These are phyloP conservation scores for Epizoanthus ramosus DNA, from an alignment of 92 coral and sea anemone genomes.

Conservation along the genomic window DNA sequence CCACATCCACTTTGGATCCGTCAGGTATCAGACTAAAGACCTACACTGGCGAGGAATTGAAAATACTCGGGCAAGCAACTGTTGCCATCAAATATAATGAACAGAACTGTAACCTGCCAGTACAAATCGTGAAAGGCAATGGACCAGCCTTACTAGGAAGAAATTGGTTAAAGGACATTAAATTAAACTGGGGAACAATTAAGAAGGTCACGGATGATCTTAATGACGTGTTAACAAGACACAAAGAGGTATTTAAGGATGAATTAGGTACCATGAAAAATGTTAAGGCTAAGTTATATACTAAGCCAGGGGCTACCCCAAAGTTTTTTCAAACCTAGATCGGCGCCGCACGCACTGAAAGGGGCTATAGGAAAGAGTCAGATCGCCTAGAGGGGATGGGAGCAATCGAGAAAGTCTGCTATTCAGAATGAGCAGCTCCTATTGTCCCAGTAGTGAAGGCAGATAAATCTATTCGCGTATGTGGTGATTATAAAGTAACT, in stretches of 20 bases:
- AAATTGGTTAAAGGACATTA: conserved; percentile 46
- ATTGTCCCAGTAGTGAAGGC: conserved; percentile 54
- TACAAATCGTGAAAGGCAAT: conserved; percentile 34
- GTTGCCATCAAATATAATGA: conserved; percentile 32
- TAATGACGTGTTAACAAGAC: conserved; percentile 19
- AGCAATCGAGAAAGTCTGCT: conserved; percentile 45
- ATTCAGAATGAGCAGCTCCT: conserved; percentile 56
- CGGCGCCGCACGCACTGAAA: conserved; percentile 29
- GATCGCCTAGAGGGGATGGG: conserved; percentile 41
- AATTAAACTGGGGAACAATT: conserved; percentile 47
- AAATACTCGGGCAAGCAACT: conserved; percentile 11
- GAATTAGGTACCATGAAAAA: conserved; percentile 35
- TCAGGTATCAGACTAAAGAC: conserved; percentile 18
- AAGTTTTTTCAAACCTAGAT: conserved; percentile 19
- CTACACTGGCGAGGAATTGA: conserved; percentile 45
- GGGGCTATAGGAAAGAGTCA: conserved; percentile 14
- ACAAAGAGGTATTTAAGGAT: conserved; percentile 44
- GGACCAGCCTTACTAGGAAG: conserved; percentile 53
- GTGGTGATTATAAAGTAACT: no score
- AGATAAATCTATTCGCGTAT: conserved; percentile 42
- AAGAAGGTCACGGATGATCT: conserved; percentile 19
- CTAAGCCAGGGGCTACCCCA: conserved; percentile 42
- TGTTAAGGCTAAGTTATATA: conserved; percentile 33
- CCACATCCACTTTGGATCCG: background rate
- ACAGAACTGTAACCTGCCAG: conserved; percentile 19